phyloP scores from a whole-genome alignment of 2,113 vertebrate species.

The Epinephelus lanceolatus region DNA sequence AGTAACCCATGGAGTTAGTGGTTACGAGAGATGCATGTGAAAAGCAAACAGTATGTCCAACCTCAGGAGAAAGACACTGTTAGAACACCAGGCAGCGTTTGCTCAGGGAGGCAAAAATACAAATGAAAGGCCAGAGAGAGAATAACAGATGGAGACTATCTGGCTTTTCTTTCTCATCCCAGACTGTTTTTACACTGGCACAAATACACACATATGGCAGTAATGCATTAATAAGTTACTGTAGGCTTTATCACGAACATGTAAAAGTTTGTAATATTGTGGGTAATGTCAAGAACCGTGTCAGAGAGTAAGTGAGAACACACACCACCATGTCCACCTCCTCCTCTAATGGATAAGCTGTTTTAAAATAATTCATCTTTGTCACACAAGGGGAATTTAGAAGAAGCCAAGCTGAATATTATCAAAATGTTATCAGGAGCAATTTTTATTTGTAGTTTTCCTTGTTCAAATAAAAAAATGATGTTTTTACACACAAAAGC shows the following conservation, averaged over 20 bases:
- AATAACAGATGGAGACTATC: neutral
- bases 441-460: no score
- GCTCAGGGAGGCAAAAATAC: neutral
- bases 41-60: conserved; percentile 67
- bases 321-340: neutral
- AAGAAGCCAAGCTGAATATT: no score
- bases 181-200: no score
- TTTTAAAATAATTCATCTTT: no score
- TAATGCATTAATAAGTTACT: no score
- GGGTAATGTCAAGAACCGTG: neutral
- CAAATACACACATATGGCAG: neutral
- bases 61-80: conserved; percentile 1
- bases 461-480: no score
- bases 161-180: neutral
- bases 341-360: neutral
- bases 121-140: neutral
- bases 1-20: neutral
- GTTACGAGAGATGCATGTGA: conserved; percentile 56
- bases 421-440: no score
- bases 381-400: no score
- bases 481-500: no score
- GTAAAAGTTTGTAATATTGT: no score
- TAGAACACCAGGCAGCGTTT: neutral
- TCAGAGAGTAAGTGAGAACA: neutral
- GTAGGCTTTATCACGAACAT: neutral